These are phyloP conservation scores for Acleris holmiana DNA, from an alignment of 2,888 invertebrate species.

Conservation along the genomic window DNA sequence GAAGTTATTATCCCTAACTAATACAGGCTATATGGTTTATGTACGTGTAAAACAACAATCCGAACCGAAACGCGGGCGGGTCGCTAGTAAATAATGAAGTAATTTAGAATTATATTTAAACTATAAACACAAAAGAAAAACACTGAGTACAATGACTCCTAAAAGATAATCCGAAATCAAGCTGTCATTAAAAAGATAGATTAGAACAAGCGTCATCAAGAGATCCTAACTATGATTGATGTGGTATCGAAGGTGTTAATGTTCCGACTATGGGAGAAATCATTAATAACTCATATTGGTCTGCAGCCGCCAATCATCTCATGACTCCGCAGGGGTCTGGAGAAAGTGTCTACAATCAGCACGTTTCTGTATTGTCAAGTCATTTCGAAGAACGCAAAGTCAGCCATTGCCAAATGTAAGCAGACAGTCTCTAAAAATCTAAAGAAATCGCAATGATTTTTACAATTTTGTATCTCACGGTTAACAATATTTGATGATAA, in stretches of 20 bases:
- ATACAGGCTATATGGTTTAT: no score
- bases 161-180: slow-evolving; percentile 12
- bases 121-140: not conserved
- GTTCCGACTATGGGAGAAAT: slow-evolving; percentile 47
- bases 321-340: slow-evolving; percentile 48
- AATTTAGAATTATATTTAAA: not conserved
- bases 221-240: slow-evolving; percentile 51
- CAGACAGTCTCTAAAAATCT: slow-evolving; percentile 15
- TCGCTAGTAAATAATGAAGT: no score
- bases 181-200: slow-evolving; percentile 21
- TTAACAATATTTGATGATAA: slow-evolving; percentile 25
- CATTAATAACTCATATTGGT: slow-evolving; percentile 57
- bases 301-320: slow-evolving; percentile 55
- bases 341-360: slow-evolving; percentile 55
- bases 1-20: no score
- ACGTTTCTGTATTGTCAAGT: slow-evolving; percentile 40
- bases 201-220: slow-evolving; percentile 28
- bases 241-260: slow-evolving; percentile 45
- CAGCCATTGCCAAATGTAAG: slow-evolving; percentile 28
- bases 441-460: slow-evolving; percentile 26
- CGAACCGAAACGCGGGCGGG: no score
- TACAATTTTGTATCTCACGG: slow-evolving; percentile 15
- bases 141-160: not conserved
- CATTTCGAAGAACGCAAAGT: slow-evolving; percentile 37
- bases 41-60: no score